phyloP scores from a whole-genome alignment of 2,797 vertebrate genomes.

The Staurois parvus region DNA sequence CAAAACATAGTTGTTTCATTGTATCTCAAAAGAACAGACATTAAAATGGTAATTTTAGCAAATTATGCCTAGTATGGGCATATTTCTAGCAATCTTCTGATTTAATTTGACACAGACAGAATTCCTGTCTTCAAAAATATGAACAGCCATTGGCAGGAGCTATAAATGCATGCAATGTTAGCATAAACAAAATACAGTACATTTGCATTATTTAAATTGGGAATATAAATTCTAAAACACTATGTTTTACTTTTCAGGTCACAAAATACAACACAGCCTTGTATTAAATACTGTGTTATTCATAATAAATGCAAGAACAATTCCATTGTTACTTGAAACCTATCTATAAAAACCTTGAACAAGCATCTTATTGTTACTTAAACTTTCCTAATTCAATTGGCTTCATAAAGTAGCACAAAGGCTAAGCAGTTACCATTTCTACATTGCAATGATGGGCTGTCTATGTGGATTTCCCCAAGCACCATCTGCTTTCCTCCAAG shows the following conservation, averaged over 20 bases:
- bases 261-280: background rate
- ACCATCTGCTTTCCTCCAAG: no score
- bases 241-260: background rate
- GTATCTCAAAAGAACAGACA: slow-evolving; percentile 6
- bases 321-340: no score
- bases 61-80: background rate
- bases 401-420: no score
- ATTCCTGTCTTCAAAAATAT: slow-evolving; percentile 12
- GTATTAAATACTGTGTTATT: no score
- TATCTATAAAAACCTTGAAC: no score
- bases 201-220: background rate
- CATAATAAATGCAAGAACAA: no score
- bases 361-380: no score
- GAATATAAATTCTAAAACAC: background rate
- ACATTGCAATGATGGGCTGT: no score
- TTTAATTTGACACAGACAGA: slow-evolving; percentile 24
- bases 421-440: no score
- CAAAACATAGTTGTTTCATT: slow-evolving; percentile 22
- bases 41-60: slow-evolving; percentile 11
- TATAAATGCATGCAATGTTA: background rate
- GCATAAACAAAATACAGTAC: background rate
- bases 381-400: no score
- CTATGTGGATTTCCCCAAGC: no score
- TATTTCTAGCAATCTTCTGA: slow-evolving; percentile 25
- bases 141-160: slow-evolving; percentile 4